Evolutionary conservation across 92 coral and sea anemone genomes (phyloP).

Genomic region (Porites divaricata): DNA sequence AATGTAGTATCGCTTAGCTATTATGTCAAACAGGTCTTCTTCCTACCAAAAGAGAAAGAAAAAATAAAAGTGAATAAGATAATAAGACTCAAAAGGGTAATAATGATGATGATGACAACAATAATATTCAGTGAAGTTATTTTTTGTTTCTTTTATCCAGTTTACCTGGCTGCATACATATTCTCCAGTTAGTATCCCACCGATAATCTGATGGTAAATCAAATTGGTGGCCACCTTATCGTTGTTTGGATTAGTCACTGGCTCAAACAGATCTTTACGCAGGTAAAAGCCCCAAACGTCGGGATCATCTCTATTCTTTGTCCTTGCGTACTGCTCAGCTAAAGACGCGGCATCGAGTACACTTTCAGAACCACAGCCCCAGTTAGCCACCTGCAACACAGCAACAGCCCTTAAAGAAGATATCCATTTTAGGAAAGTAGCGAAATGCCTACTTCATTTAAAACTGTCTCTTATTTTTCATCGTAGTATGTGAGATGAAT

Average conservation of each 20-base stretch:
- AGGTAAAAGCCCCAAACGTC: conserved; percentile 72
- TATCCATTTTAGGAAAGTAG: no score
- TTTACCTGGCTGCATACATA: conserved; percentile 70
- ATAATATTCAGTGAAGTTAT: no score
- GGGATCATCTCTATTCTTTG: conserved; percentile 57
- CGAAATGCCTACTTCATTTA: no score
- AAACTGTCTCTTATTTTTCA: no score
- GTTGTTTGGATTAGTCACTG: conserved; percentile 63
- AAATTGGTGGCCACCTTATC: conserved; percentile 82
- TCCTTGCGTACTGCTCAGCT: conserved; percentile 84
- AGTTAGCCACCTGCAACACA: conserved; percentile 70
- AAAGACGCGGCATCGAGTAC: conserved; percentile 85
- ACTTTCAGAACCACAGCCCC: conserved; percentile 88
- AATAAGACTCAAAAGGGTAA: no score
- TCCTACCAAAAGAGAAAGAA: conserved; percentile 41
- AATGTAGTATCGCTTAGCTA: conserved; percentile 79
- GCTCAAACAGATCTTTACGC: conserved; percentile 84
- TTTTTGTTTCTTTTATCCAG: background rate
- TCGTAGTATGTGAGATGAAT: no score
- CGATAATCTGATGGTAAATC: conserved; percentile 79
- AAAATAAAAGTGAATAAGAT: no score
- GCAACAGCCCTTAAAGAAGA: background rate
- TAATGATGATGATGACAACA: no score
- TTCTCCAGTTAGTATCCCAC: conserved; percentile 84
- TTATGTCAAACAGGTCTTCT: conserved; percentile 70